Evolutionary conservation across 2,113 vertebrate genomes (phyloP), one percentile per base, ranked within the genome.

Genomic region (Theropithecus gelada): DNA sequence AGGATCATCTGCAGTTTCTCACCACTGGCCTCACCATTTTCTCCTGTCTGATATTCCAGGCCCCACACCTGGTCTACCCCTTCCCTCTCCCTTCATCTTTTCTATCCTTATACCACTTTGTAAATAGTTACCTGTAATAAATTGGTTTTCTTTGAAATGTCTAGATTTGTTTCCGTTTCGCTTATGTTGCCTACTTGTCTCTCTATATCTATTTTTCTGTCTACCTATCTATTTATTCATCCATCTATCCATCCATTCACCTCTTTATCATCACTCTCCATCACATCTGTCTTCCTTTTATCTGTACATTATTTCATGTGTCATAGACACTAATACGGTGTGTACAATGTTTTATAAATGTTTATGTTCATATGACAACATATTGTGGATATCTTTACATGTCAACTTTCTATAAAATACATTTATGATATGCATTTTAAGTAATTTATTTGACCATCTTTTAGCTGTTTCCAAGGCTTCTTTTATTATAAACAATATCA

Each of bases 21-120:
- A 75, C 17, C 30, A 3, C 3, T 7, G 30, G 5, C 2, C 3
- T 6, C 22, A n/a, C 0, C 17, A 52, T 80, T 43, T 50, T 10
- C 75, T 23, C 40, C 11, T 68, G n/a, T 11, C 7, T 57, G 3
- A 6, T 32, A 78, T 73, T 45, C 70, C 23, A 48, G 45, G 45
- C 3, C 38, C 25, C 23, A 6, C 5, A 3, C 2, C 20, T 5
- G 3, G 3, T 40, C 55, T 40, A 5, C 2, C 9, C 1, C 25
- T 20, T 13, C 45, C 3, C 10, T 43, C 11, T 72, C 17, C 22
- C n/a, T 43, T 68, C 52, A 35, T 18, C 32, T 72, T 9, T 72
- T 27, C 25, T 82, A 18, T 14, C 11, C 17, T 55, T 40, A 38
- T n/a, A 38, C 1, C 0, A 45, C 3, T 57, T 55, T 32, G 25